phyloP scores from a whole-genome alignment of 30 jellyfish, hydroid and myxozoan genomes.

The Hydractinia symbiolongicarpus region DNA sequence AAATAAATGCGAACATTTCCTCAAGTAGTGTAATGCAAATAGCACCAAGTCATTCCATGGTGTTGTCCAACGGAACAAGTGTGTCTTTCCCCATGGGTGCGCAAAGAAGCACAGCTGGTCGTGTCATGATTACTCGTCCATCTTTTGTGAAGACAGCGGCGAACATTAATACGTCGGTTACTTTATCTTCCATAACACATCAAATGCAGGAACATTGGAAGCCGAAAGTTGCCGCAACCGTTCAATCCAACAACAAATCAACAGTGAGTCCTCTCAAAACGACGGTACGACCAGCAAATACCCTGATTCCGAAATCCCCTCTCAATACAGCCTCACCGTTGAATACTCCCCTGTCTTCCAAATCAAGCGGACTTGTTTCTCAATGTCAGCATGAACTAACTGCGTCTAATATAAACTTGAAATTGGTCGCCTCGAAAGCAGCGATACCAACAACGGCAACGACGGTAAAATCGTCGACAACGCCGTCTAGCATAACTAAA shows the following conservation, averaged over 20 bases:
- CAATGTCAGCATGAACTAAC: background rate
- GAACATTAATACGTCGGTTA: background rate
- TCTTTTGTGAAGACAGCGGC: background rate
- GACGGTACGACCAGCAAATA: background rate
- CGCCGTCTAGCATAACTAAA: too few relatives aligned
- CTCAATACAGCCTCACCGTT: background rate
- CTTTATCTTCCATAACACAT: background rate
- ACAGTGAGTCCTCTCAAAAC: background rate
- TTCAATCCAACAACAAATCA: background rate
- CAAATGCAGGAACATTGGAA: background rate
- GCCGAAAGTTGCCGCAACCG: background rate
- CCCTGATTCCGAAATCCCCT: background rate
- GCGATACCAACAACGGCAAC: too few relatives aligned
- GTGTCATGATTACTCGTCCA: background rate
- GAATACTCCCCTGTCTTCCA: conserved; percentile 3
- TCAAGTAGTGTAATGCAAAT: background rate
- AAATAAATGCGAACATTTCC: background rate
- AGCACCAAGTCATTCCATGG: background rate
- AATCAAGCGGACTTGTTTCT: background rate
- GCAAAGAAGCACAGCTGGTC: background rate
- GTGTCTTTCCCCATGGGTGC: background rate
- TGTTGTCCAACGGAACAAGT: background rate
- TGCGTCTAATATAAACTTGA: too few relatives aligned
- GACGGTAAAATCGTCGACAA: too few relatives aligned
- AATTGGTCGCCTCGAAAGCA: too few relatives aligned